Conservation (phyloP, 2,888 invertebrate genomes). For the Meteorus cinctellus region DNA sequence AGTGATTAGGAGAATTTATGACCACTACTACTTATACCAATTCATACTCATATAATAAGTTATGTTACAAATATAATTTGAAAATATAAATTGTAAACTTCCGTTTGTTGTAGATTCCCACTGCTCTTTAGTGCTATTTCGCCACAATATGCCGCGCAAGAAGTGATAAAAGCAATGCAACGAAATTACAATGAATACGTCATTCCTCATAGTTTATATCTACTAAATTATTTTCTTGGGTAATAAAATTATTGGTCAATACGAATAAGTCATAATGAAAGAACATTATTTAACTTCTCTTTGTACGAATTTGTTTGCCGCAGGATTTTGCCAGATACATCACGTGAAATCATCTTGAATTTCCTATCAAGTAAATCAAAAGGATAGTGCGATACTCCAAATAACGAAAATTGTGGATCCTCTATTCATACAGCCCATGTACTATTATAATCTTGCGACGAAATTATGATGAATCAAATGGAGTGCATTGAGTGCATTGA, state of each 20-base stretch:
- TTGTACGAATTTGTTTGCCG: no score
- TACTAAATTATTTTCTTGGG: slow-evolving; percentile 61
- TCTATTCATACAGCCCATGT: not conserved
- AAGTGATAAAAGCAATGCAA: slow-evolving; percentile 62
- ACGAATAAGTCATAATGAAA: no score
- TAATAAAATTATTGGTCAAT: slow-evolving; percentile 38
- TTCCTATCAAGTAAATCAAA: no score
- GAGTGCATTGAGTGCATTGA: not conserved
- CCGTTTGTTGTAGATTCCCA: slow-evolving; percentile 57
- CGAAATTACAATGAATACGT: slow-evolving; percentile 64
- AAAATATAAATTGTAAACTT: slow-evolving; percentile 22
- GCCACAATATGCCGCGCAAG: slow-evolving; percentile 60
- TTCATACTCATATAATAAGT: slow-evolving; percentile 1
- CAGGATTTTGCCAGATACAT: no score
- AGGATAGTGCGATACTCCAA: no score
- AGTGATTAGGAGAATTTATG: not conserved
- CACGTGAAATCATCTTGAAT: no score
- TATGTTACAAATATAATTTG: not conserved
- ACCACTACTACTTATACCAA: not conserved
- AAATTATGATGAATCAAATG: not conserved
- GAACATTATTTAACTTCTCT: no score
- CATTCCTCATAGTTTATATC: slow-evolving; percentile 63
- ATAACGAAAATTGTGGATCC: no score
- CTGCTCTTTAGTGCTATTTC: slow-evolving; percentile 60
- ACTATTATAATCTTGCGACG: not conserved